Evolutionary conservation across 2,113 vertebrate species (phyloP).

Genomic region (Sitta europaea): DNA sequence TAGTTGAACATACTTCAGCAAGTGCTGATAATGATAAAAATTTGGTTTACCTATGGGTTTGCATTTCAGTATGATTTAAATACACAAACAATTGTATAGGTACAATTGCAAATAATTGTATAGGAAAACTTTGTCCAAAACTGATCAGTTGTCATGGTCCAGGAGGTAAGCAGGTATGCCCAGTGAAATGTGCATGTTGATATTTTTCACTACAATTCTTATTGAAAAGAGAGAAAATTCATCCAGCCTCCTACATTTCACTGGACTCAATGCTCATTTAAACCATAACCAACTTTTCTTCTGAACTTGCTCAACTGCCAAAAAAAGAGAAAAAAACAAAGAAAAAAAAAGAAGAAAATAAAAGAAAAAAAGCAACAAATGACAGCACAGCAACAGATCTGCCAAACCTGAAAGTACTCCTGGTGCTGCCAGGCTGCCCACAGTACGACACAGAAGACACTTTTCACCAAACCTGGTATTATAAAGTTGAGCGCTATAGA

Average conservation of each 20-base stretch:
- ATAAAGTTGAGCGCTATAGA: neutral
- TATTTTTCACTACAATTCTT: neutral
- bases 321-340: neutral
- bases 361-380: accelerated
- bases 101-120: neutral
- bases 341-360: too few species aligned
- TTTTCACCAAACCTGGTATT: neutral
- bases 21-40: neutral
- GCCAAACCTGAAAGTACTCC: neutral
- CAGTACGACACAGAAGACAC: neutral
- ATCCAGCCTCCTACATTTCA: neutral
- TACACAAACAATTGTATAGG: neutral
- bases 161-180: neutral
- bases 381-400: neutral
- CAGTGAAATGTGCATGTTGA: neutral
- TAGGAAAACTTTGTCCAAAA: neutral
- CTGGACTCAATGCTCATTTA: neutral
- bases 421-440: neutral
- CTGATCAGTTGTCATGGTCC: neutral
- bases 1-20: neutral
- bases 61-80: neutral
- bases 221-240: neutral
- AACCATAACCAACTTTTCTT: neutral
- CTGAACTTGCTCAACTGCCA: neutral
- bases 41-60: neutral